Evolutionary conservation across 1,140 invertebrate genomes (phyloP).

Genomic region (Pollicipes pollicipes): DNA sequence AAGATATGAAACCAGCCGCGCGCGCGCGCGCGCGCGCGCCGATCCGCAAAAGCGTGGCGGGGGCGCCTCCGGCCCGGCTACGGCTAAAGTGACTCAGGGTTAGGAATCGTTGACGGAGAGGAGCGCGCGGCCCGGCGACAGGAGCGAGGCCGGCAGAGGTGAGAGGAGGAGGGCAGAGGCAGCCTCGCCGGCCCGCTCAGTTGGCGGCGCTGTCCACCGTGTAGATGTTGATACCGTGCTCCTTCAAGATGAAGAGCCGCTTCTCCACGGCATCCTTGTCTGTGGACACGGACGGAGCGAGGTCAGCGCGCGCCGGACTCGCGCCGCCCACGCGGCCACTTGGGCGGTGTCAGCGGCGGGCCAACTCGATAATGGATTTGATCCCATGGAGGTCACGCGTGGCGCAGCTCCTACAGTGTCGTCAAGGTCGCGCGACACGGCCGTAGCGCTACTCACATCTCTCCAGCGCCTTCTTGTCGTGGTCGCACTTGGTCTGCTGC

Average conservation of each 20-base stretch:
- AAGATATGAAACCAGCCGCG: slow-evolving; percentile 1
- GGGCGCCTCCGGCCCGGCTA: neutral
- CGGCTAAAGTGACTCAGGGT: neutral
- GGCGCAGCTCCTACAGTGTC: too few species aligned
- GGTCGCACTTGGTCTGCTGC: slow-evolving; percentile 45
- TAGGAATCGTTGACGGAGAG: slow-evolving; percentile 6
- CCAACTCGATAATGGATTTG: too few species aligned
- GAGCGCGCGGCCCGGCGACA: slow-evolving; percentile 1
- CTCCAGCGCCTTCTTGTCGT: slow-evolving; percentile 15
- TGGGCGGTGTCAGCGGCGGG: too few species aligned
- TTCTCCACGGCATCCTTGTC: slow-evolving; percentile 87
- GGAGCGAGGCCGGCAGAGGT: neutral
- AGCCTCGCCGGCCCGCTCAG: neutral
- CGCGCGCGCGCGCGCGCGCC: too few species aligned
- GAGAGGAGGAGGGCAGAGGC: slow-evolving; percentile 7
- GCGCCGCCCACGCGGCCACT: too few species aligned
- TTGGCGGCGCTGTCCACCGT: neutral
- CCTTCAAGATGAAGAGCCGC: slow-evolving; percentile 62
- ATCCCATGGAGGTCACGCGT: too few species aligned
- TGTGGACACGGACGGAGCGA: slow-evolving; percentile 23
- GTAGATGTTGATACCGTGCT: slow-evolving; percentile 39
- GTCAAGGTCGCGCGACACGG: too few species aligned
- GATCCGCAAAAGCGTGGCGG: too few species aligned
- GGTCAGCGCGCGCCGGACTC: too few species aligned
- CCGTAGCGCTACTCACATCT: slow-evolving; percentile 8